Evolutionary conservation across 2,797 vertebrate species (phyloP), one percentile per base, ranked within the genome.

Genomic region (Chelon labrosus): DNA sequence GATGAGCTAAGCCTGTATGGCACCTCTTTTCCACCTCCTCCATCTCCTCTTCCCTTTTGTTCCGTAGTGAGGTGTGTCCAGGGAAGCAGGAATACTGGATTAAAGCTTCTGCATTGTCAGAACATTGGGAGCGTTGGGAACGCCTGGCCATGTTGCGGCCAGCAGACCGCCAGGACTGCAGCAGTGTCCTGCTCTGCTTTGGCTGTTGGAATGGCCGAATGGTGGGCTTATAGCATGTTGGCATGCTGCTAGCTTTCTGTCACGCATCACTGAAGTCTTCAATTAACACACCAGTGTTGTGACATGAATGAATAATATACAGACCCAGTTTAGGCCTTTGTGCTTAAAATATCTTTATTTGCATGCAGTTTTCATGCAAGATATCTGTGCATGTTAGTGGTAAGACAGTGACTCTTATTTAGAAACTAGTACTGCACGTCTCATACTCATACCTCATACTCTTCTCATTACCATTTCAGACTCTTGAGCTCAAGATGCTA

Each of bases 121-220:
- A 79, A 49, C 74, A 64, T 59, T 64, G 79, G 72, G 74, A 72
- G 76, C 78, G 70, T 82, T 61, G 69, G 75, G 72, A 66, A 71
- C 86, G 12, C 64, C 80, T 76, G 72, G 90, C 85, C 86, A 94
- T 94, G 93, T 82, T 93, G 84, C 85, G 93, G 87, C 88, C 92
- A 86, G 85, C 88, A 74, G 91, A 86, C 87, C 71, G 20, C 49
- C 90, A 72, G 86, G 93, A 94, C 89, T 95, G 93, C 91, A 86
- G 90, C 93, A 92, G 90, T 86, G 90, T 91, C 84, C 93, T 95
- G 84, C 85, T 94, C 91, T 96, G 94, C 49, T 93, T 96, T 95
- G 94, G 92, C 90, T 96, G 96, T 91, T 95, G 94, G 94, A 90
- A 93, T 94, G 91, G 92, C 85, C 84, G 86, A 94, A 96, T 95